Evolutionary conservation across 1,140 invertebrate species (phyloP).

Genomic region (Leptinotarsa defecta): DNA sequence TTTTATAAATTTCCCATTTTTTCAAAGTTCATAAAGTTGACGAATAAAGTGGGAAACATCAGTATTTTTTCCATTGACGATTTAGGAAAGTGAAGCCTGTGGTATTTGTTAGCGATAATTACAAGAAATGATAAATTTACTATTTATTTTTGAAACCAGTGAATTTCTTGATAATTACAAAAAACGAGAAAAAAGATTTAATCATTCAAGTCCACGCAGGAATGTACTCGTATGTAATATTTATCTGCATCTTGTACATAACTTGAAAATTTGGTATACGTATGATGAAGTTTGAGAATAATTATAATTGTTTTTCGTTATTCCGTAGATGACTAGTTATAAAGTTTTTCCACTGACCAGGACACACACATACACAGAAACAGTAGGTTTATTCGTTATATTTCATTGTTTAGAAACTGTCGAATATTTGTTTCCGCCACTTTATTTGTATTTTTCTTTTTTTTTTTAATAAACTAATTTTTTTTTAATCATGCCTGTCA

Average conservation of each 20-base stretch:
- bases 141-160: background rate
- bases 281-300: constrained; percentile 55
- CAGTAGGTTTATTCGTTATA: background rate
- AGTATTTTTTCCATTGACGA: too few relatives aligned
- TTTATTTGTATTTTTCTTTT: constrained; percentile 31
- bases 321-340: constrained; percentile 35
- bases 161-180: background rate
- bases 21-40: too few relatives aligned
- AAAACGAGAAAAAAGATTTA: background rate
- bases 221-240: background rate
- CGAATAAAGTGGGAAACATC: too few relatives aligned
- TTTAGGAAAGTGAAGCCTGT: too few relatives aligned
- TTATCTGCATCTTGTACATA: constrained; percentile 41
- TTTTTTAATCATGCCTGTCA: constrained; percentile 22
- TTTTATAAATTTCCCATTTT: too few relatives aligned
- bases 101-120: too few relatives aligned
- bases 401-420: constrained; percentile 34
- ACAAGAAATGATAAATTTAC: background rate
- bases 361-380: constrained; percentile 33
- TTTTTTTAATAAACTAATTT: constrained; percentile 31
- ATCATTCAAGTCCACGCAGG: background rate
- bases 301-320: constrained; percentile 54
- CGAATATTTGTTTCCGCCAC: constrained; percentile 24
- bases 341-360: constrained; percentile 34
- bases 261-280: constrained; percentile 53